These are phyloP conservation scores for Rhabdornis inornatus DNA, from an alignment of 2,113 vertebrate genomes.

Conservation along the genomic window DNA sequence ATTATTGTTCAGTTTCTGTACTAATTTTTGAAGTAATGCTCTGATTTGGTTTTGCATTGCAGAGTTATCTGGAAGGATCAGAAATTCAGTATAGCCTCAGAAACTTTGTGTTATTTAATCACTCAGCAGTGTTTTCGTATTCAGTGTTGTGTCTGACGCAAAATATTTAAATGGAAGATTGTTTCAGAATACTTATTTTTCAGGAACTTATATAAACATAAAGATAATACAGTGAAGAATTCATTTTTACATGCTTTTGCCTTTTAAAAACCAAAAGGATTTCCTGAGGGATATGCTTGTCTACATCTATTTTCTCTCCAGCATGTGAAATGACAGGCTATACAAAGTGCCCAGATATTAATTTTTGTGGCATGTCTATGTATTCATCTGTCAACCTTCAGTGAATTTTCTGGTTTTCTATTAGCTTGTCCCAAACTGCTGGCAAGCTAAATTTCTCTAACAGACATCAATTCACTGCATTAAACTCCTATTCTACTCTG, in stretches of 20 bases:
- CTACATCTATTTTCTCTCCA: slow-evolving; percentile 66
- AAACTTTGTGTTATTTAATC: not conserved
- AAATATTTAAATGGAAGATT: not conserved
- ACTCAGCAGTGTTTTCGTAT: not conserved
- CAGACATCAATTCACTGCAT: slow-evolving; percentile 72
- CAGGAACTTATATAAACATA: not conserved
- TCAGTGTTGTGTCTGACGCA: not conserved
- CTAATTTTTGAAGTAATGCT: not conserved
- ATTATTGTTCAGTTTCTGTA: not conserved
- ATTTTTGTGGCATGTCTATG: slow-evolving; percentile 68
- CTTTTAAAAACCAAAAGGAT: slow-evolving; percentile 19
- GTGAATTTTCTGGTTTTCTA: slow-evolving; percentile 74
- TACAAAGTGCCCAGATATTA: slow-evolving; percentile 68
- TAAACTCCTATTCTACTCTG: slow-evolving; percentile 75
- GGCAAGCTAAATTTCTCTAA: slow-evolving; percentile 77
- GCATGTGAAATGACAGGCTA: slow-evolving; percentile 68
- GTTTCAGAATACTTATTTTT: not conserved
- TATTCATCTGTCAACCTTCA: slow-evolving; percentile 70
- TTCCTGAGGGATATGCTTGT: slow-evolving; percentile 55
- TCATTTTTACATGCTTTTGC: not conserved
- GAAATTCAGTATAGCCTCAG: not conserved
- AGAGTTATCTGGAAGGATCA: not conserved
- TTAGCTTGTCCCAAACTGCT: slow-evolving; percentile 73
- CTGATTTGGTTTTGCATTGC: not conserved
- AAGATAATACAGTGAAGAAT: not conserved